These are phyloP conservation scores for Atlantisia rogersi DNA, from an alignment of 2,113 vertebrate species.

Conservation along the genomic window DNA sequence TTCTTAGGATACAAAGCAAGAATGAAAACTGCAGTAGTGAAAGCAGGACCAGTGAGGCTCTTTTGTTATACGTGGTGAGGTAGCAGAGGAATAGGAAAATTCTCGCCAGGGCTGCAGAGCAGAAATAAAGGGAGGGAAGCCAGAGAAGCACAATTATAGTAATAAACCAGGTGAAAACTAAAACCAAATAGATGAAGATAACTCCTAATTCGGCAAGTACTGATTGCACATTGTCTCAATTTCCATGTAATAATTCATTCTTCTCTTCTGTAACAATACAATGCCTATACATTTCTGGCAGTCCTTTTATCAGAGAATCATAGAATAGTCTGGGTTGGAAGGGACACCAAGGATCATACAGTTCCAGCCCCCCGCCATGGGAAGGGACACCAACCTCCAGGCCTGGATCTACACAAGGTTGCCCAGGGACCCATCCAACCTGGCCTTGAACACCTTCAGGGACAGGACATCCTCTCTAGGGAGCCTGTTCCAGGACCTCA, in stretches of 20 bases:
- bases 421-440: too few species aligned
- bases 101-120: neutral
- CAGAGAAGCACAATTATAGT: neutral
- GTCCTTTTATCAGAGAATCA: neutral
- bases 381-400: too few species aligned
- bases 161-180: neutral
- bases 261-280: neutral
- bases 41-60: neutral
- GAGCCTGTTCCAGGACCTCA: too few species aligned
- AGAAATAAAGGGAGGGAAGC: neutral
- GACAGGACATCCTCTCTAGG: too few species aligned
- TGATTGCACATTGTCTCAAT: neutral
- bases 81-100: neutral
- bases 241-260: neutral
- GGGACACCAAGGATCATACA: too few species aligned
- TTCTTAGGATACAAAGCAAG: neutral
- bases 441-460: too few species aligned
- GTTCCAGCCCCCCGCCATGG: too few species aligned
- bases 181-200: neutral
- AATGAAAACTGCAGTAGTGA: neutral
- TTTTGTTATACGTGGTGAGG: accelerated
- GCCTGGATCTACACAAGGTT: too few species aligned
- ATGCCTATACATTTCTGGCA: neutral
- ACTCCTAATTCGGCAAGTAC: neutral
- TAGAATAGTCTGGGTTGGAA: too few species aligned